Percentiles rank a stretch among this genome's conserved stretches.
Conservation (phyloP, 2,113 vertebrate genomes). For the Lamprologus tigripictilis region DNA sequence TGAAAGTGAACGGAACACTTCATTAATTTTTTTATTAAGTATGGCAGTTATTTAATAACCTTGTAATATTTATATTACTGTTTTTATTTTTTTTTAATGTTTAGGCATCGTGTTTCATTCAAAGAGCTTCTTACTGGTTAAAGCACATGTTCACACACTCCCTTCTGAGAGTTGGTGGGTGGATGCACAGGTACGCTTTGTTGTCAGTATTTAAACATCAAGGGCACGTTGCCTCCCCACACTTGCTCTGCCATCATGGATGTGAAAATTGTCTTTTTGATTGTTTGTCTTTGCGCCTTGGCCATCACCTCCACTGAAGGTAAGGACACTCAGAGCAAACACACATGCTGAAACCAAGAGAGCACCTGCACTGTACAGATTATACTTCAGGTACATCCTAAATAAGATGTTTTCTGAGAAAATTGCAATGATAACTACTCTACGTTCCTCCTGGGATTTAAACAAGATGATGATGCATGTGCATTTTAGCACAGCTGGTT, state of each 20-base stretch:
- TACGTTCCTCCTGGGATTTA: not conserved
- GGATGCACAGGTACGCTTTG: not conserved
- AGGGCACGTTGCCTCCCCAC: not conserved
- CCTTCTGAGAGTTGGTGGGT: not conserved
- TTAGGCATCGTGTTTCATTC: not conserved
- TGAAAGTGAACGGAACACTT: not conserved
- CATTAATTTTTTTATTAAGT: not conserved
- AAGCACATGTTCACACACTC: not conserved
- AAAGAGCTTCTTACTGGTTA: not conserved
- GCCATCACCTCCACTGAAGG: conserved; percentile 50
- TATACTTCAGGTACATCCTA: not conserved
- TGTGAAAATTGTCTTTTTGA: conserved; percentile 12
- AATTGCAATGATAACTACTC: not conserved
- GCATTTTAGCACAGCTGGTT: not conserved
- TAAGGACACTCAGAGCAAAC: conserved; percentile 25
- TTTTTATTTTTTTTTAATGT: not conserved
- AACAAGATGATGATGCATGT: not conserved
- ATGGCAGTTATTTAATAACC: not conserved
- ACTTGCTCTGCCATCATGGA: conserved; percentile 56
- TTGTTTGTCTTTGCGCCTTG: conserved; percentile 31
- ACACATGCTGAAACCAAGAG: not conserved
- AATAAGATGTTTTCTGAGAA: not conserved
- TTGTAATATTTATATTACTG: not conserved
- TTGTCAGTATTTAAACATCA: conserved; percentile 3
- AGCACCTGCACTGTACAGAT: not conserved